These are phyloP conservation scores for Gallinago paraguaiae DNA, from an alignment of 2,113 vertebrate genomes.

Conservation along the genomic window DNA sequence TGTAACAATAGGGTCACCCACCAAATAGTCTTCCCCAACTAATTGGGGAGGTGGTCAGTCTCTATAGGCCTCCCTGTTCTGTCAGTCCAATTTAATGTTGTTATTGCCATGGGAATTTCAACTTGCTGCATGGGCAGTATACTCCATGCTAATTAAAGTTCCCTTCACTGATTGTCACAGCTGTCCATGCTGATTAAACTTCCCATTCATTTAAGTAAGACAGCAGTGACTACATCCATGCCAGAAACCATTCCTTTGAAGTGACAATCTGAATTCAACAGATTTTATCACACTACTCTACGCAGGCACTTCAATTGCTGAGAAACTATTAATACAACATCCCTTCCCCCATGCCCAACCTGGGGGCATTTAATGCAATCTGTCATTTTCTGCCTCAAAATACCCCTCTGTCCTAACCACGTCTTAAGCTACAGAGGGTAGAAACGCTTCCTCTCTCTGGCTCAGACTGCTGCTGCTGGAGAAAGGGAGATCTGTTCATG, in stretches of 20 bases:
- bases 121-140: not conserved
- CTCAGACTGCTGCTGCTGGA: not conserved
- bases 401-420: not conserved
- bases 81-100: slow-evolving; percentile 28
- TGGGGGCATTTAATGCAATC: slow-evolving; percentile 16
- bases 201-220: slow-evolving; percentile 41
- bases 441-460: not conserved
- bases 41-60: slow-evolving; percentile 15
- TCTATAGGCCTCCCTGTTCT: not conserved
- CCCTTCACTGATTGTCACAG: slow-evolving; percentile 58
- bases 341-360: not conserved
- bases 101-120: slow-evolving; percentile 63
- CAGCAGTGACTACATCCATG: not conserved
- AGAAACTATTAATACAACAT: not conserved
- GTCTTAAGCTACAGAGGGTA: not conserved
- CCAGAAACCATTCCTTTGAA: slow-evolving; percentile 62
- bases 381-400: slow-evolving; percentile 15
- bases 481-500: not conserved
- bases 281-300: slow-evolving; percentile 3
- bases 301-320: not conserved
- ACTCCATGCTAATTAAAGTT: slow-evolving; percentile 63
- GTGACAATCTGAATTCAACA: slow-evolving; percentile 52
- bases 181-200: slow-evolving; percentile 60
- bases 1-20: slow-evolving; percentile 24
- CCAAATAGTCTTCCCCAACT: slow-evolving; percentile 1